Evolutionary conservation across 1,140 invertebrate species (phyloP).

Genomic region (Myzus persicae): DNA sequence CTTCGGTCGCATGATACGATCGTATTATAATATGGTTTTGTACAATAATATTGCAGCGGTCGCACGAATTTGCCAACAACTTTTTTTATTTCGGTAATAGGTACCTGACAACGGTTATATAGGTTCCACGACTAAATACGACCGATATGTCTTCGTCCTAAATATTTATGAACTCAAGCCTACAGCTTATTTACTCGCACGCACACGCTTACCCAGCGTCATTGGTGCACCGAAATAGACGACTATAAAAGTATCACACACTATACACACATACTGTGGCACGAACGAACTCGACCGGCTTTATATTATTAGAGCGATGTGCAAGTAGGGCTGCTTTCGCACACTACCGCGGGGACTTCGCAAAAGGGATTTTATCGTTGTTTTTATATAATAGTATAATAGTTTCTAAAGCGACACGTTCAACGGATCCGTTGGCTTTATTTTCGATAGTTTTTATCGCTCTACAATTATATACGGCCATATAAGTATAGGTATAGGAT

Average conservation of each 20-base stretch:
- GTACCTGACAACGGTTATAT: background rate
- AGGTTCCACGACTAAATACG: background rate
- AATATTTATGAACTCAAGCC: background rate
- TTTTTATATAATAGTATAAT: conserved; percentile 24
- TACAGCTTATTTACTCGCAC: background rate
- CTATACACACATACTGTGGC: background rate
- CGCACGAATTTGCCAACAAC: background rate
- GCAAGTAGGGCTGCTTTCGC: background rate
- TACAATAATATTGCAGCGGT: background rate
- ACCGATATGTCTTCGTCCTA: background rate
- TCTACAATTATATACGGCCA: background rate
- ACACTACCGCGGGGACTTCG: background rate
- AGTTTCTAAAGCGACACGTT: conserved; percentile 11
- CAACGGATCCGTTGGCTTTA: background rate
- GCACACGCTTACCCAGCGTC: background rate
- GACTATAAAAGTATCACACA: background rate
- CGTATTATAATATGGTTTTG: too few relatives aligned
- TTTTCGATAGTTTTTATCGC: background rate
- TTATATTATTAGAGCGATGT: background rate
- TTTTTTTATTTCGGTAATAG: background rate
- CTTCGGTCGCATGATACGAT: too few relatives aligned
- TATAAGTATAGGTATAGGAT: background rate
- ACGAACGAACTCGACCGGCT: background rate
- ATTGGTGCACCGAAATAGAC: background rate
- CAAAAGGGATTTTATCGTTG: conserved; percentile 11